phyloP scores from a whole-genome alignment of 2,888 invertebrate genomes.

The Drosophila anceps region DNA sequence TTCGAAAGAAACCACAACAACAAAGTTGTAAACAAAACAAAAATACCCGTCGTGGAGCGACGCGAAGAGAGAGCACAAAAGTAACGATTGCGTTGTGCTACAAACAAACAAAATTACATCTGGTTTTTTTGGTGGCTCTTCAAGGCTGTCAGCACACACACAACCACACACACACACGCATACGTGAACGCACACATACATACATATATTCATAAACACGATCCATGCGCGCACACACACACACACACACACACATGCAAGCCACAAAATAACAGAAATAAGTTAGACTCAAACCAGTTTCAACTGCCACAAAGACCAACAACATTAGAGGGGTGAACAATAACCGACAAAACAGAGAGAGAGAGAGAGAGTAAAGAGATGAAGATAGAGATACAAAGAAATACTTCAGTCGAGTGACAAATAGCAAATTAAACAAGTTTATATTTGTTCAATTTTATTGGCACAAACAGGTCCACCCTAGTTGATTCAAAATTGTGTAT shows the following conservation, averaged over 20 bases:
- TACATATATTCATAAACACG: slow-evolving; percentile 1
- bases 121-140: slow-evolving; percentile 63
- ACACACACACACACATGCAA: slow-evolving; percentile 4
- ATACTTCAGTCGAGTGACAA: slow-evolving; percentile 16
- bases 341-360: slow-evolving; percentile 11
- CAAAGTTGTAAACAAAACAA: slow-evolving; percentile 19
- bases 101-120: slow-evolving; percentile 43
- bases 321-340: slow-evolving; percentile 22
- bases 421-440: slow-evolving; percentile 61
- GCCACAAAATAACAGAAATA: slow-evolving; percentile 36
- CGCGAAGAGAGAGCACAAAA: slow-evolving; percentile 22
- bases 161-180: background rate
- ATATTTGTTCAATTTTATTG: slow-evolving; percentile 31
- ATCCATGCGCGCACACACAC: slow-evolving; percentile 1
- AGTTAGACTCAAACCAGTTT: slow-evolving; percentile 62
- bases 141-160: slow-evolving; percentile 68
- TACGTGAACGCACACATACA: background rate
- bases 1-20: slow-evolving; percentile 33
- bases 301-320: slow-evolving; percentile 12
- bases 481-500: background rate
- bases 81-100: slow-evolving; percentile 10
- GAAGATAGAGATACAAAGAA: slow-evolving; percentile 6
- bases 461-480: slow-evolving; percentile 23
- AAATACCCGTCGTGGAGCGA: slow-evolving; percentile 25
- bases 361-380: slow-evolving; percentile 1